Evolutionary conservation across 2,113 vertebrate species (phyloP), one percentile per base, ranked within the genome.

Genomic region (Rhinopomastus cyanomelas): DNA sequence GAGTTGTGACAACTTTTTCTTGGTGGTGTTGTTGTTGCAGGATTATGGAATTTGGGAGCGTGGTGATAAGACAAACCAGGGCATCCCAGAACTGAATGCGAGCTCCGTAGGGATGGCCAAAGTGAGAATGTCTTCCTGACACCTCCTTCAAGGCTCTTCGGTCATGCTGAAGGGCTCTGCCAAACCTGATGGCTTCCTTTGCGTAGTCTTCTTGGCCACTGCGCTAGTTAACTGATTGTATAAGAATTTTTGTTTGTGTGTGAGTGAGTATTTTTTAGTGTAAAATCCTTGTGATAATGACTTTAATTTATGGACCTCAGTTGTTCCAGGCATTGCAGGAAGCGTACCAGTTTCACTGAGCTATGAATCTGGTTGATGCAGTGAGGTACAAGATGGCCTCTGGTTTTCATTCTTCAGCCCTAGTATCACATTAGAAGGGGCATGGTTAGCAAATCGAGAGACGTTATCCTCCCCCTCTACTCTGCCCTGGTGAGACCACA

Each of bases 11-110:
- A 26, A 0, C 21, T 87, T 64, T 73, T 89, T 32, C 26, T 53
- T 86, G 42, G 16, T 84, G 13, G 11, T 90, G 69, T 57, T 60
- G 66, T 73, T 36, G 57, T 85, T 94, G 34, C 89, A 99, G 99
- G 99, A 99, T 97, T 99, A 99, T 96, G 99, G 99, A 68, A 99
- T 99, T 98, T 99, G 99, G 99, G 99, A 99, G 93, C 98, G 99
- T 94, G 99, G 99, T 55, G 99, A 99, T 96, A 99, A 99, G 96
- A 99, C 99, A 29, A 99, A 99, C 92, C 99, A 99, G 94, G 99
- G 99, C 81, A 99, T 99, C 85, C 98, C 99, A 3, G 99, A 99
- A 95, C 96, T 99, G 76, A 99, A 99, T 1, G 99, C 98, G 2
- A 99, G 99, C 96, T 99, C 99, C n/a, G 98, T 99, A 42, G 99